These are phyloP conservation scores for Percopsis transmontana DNA, from an alignment of 2,113 vertebrate species.

Conservation along the genomic window DNA sequence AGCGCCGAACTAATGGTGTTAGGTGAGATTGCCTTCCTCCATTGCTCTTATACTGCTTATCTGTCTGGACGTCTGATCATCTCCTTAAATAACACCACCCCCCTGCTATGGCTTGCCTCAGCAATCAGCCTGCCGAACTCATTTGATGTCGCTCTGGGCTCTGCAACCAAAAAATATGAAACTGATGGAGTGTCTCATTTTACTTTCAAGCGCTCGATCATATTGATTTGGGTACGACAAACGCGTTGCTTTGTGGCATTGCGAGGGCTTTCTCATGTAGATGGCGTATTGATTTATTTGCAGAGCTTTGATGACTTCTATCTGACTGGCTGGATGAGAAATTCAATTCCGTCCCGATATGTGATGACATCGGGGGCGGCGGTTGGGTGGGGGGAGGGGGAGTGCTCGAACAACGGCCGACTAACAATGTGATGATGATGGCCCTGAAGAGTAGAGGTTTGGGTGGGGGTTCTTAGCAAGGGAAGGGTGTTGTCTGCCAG, in stretches of 20 bases:
- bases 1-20: conserved; percentile 90
- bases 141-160: conserved; percentile 56
- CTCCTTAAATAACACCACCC: conserved; percentile 49
- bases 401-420: conserved; percentile 43
- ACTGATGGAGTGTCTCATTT: conserved; percentile 67
- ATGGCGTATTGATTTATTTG: conserved; percentile 62
- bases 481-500: too few species aligned
- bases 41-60: conserved; percentile 55
- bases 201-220: conserved; percentile 57
- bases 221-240: conserved; percentile 68
- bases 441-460: background rate
- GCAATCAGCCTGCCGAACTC: conserved; percentile 48
- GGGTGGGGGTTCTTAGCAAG: background rate
- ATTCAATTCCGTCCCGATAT: conserved; percentile 49
- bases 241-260: conserved; percentile 49
- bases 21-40: conserved; percentile 80
- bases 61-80: conserved; percentile 55
- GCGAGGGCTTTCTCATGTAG: conserved; percentile 59
- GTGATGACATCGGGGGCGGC: conserved; percentile 32
- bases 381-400: background rate
- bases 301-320: conserved; percentile 15
- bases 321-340: conserved; percentile 44
- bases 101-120: conserved; percentile 35
- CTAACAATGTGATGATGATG: conserved; percentile 36
- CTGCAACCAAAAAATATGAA: conserved; percentile 54